These are phyloP conservation scores for Cotesia chilonis DNA, from an alignment of 1,140 invertebrate genomes.

Conservation along the genomic window DNA sequence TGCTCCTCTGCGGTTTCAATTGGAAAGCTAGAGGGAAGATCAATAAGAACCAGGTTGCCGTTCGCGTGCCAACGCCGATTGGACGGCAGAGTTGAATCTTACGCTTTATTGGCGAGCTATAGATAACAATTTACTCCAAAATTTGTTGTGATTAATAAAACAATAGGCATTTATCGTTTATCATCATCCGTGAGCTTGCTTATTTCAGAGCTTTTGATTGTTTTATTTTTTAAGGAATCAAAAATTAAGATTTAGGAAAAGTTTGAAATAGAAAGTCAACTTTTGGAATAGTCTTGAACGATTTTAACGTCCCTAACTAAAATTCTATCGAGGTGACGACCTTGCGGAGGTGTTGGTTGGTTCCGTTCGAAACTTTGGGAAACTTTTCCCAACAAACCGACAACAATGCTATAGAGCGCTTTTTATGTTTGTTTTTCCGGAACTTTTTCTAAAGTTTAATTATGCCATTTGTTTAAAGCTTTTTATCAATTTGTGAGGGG, in stretches of 20 bases:
- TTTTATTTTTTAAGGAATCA: neutral
- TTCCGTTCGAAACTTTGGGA: conserved; percentile 21
- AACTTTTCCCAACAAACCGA: conserved; percentile 19
- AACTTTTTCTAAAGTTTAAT: too few species aligned
- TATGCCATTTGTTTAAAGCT: too few species aligned
- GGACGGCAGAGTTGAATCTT: conserved; percentile 20
- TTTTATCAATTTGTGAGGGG: too few species aligned
- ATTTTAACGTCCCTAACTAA: conserved; percentile 5
- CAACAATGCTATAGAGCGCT: too few species aligned
- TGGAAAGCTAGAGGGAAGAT: conserved; percentile 32
- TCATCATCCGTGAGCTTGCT: too few species aligned
- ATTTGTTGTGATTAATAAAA: too few species aligned
- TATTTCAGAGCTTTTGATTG: too few species aligned
- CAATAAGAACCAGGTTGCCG: conserved; percentile 38
- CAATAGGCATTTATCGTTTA: too few species aligned
- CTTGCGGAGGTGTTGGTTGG: conserved; percentile 2
- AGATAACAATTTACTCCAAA: too few species aligned
- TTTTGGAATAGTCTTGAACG: conserved; percentile 9
- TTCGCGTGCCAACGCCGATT: conserved; percentile 31
- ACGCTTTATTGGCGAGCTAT: conserved; percentile 25
- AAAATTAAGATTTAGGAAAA: neutral
- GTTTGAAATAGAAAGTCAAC: conserved; percentile 3
- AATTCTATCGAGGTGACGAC: conserved; percentile 19
- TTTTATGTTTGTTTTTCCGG: too few species aligned
- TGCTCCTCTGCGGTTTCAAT: conserved; percentile 26